Percentiles rank a stretch among this genome's conserved stretches.
Conservation (phyloP, 2,888 invertebrate genomes). For the Scotopteryx bipunctaria region DNA sequence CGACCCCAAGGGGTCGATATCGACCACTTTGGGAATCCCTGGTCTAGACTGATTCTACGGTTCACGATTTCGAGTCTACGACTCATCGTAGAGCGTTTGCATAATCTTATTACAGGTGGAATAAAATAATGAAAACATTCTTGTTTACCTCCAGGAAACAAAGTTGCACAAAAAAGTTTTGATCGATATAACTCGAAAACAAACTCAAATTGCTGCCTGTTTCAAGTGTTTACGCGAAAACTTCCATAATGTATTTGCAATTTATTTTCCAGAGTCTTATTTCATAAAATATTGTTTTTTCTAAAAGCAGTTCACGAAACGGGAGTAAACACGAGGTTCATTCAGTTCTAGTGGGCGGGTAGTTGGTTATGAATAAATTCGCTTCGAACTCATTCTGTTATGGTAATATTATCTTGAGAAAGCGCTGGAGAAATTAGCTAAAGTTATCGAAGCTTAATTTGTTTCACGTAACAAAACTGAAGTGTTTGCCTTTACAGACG, state of each 20-base stretch:
- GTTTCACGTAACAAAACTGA: too few species aligned
- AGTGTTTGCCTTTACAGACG: too few species aligned
- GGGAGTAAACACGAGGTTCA: background rate
- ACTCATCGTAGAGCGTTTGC: conserved; percentile 3
- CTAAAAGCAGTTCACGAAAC: conserved; percentile 1
- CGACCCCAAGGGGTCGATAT: too few species aligned
- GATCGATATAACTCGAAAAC: conserved; percentile 12
- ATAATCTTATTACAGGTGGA: too few species aligned
- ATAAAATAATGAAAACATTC: too few species aligned
- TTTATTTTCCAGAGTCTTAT: conserved; percentile 5
- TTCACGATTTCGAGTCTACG: background rate
- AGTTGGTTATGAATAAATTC: conserved; percentile 36
- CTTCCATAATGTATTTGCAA: background rate
- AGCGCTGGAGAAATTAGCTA: conserved; percentile 27
- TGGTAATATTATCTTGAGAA: conserved; percentile 33
- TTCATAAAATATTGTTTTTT: conserved; percentile 4
- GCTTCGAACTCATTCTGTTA: conserved; percentile 30
- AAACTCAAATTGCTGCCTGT: conserved; percentile 2
- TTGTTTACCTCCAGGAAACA: too few species aligned
- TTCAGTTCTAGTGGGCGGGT: conserved; percentile 8
- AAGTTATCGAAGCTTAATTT: conserved; percentile 34
- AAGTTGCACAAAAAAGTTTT: background rate
- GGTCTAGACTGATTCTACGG: too few species aligned
- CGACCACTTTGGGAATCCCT: too few species aligned
- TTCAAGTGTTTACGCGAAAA: conserved; percentile 9